Base-by-base conservation (phyloP, 92 coral and sea anemone species). In the Phenganax subtilis region DNA sequence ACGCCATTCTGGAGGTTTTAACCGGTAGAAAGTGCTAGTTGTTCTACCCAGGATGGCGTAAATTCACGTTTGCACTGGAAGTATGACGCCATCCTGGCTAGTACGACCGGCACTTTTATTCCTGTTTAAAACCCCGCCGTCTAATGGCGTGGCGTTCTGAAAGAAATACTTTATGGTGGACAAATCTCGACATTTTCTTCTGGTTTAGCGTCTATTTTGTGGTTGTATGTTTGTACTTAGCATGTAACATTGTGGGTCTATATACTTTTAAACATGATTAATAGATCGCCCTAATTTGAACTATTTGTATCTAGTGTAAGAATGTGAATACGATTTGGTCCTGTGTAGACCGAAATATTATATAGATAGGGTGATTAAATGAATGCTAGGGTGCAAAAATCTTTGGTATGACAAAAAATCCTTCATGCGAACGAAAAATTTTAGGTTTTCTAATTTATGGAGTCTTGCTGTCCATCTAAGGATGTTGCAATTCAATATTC, bases 161-260 rank as follows among this genome's bases (percentile, higher is more conserved):
- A 59, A 7, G n/a, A 59, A 25, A 59, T 1, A 25, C 1, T 20
- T 20, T 1, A 25, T 1, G 65, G 27, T 37, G 47, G 47, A 37
- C 47, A 37, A 1, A 37, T 37, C 5, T 1, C 47, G 47, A 37
- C 47, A 37, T 37, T 37, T 37, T 1, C 47, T 37, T 37, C 47
- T 37, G 47, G 47, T 5, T 37, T 37, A 37, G 47, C 5, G 47
- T 37, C 47, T 29, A 66, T 66, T 30, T 1, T 68, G 53, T 53
- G 53, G 73, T 68, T 68, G 73, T 68, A 68, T 68, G 73, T 68
- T 68, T 68, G 73, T 68, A 28, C 10, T 53, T 68, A 68, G 73
- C 15, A 53, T 68, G 73, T 68, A 68, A 12, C 16, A 37, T 37
- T 68, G 73, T 68, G 54, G 73, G 73, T 68, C 15, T 14, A 10